Evolutionary conservation across 2,113 vertebrate species (phyloP).

Genomic region (Shinisaurus crocodilurus): DNA sequence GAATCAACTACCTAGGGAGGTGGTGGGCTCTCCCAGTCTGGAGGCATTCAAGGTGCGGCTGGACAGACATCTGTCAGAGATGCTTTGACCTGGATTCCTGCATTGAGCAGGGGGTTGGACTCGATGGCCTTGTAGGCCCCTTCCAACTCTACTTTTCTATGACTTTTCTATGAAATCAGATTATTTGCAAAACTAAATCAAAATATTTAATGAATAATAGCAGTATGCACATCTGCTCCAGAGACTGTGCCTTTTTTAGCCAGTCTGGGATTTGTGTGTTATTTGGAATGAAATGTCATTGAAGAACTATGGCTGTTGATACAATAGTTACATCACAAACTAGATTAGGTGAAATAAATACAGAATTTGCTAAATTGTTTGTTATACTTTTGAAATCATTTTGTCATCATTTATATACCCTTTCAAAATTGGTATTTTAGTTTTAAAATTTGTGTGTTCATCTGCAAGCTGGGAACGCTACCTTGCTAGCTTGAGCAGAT

Average conservation of each 20-base stretch:
- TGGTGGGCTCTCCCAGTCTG: too few relatives aligned
- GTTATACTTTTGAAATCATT: neutral
- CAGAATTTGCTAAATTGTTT: neutral
- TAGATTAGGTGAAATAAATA: neutral
- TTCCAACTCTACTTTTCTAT: too few relatives aligned
- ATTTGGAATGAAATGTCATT: neutral
- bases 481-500: neutral
- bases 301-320: neutral
- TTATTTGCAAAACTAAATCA: constrained; percentile 35
- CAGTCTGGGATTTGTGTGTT: neutral
- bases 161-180: neutral
- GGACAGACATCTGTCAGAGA: too few relatives aligned
- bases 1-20: too few relatives aligned
- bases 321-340: neutral
- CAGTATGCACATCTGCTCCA: constrained; percentile 30
- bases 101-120: too few relatives aligned
- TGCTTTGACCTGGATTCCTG: too few relatives aligned
- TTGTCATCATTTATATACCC: neutral
- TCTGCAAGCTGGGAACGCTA: neutral
- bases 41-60: too few relatives aligned
- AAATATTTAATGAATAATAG: constrained; percentile 42
- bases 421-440: neutral
- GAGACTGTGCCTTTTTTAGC: neutral
- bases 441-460: neutral
- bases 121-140: too few relatives aligned